phyloP scores from a whole-genome alignment of 1,140 invertebrate genomes.

The Drosophila fuyamai region DNA sequence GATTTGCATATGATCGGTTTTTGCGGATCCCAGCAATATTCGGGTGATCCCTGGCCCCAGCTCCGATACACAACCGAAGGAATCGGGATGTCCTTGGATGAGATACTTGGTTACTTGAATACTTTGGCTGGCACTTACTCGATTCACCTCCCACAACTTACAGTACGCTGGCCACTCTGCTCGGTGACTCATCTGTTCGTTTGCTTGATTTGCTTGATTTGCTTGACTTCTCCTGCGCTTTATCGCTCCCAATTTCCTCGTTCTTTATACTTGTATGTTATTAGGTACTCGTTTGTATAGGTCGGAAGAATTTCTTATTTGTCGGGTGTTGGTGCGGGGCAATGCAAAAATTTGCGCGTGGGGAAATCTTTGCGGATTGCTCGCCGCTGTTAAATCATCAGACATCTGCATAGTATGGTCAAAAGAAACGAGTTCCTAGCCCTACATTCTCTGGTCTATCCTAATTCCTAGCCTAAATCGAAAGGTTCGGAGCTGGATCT shows the following conservation, averaged over 20 bases:
- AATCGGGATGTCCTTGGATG: slow-evolving; percentile 16
- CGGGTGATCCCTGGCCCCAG: slow-evolving; percentile 1
- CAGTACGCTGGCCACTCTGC: slow-evolving; percentile 33
- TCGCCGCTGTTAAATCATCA: slow-evolving; percentile 73
- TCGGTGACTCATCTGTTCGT: slow-evolving; percentile 36
- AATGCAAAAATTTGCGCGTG: slow-evolving; percentile 59
- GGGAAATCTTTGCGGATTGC: slow-evolving; percentile 51
- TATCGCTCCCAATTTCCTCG: not conserved
- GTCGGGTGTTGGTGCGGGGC: slow-evolving; percentile 27
- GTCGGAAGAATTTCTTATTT: slow-evolving; percentile 14
- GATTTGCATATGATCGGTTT: not conserved
- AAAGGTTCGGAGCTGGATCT: not conserved
- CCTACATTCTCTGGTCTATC: not conserved
- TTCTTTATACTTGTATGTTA: slow-evolving; percentile 13
- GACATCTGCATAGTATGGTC: slow-evolving; percentile 85
- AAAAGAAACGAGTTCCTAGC: slow-evolving; percentile 72
- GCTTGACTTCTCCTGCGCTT: slow-evolving; percentile 3
- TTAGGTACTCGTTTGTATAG: slow-evolving; percentile 25
- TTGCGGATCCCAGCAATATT: not conserved
- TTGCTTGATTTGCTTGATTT: not conserved
- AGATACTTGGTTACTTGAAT: slow-evolving; percentile 9
- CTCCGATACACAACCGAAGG: slow-evolving; percentile 19
- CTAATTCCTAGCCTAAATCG: not conserved
- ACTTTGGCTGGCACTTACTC: slow-evolving; percentile 37
- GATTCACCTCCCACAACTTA: slow-evolving; percentile 45